A percentile compares a stretch with the other conserved stretches of the same genome.
phyloP scores from a whole-genome alignment of 1,140 invertebrate species.

The Solen grandis region DNA sequence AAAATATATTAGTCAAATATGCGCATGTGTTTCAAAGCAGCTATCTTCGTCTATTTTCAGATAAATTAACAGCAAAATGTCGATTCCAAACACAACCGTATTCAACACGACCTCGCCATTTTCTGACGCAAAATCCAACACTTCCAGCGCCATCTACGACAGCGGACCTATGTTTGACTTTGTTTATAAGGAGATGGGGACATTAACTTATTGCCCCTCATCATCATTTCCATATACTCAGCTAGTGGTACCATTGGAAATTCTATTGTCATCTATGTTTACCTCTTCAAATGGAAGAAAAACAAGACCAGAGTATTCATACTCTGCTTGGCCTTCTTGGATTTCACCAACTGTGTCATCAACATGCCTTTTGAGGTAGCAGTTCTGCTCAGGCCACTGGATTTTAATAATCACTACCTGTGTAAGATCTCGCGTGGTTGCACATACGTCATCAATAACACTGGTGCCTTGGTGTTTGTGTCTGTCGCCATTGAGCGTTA shows the following conservation, averaged over 20 bases:
- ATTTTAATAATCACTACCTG: slow-evolving; percentile 33
- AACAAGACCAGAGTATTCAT: slow-evolving; percentile 49
- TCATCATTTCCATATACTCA: slow-evolving; percentile 16
- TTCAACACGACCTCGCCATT: no score
- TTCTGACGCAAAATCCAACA: no score
- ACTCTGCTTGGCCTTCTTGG: slow-evolving; percentile 28
- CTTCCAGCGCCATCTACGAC: no score
- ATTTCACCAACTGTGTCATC: slow-evolving; percentile 43
- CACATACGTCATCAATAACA: slow-evolving; percentile 52
- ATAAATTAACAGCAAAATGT: no score
- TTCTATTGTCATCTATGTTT: slow-evolving; percentile 38
- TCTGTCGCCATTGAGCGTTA: slow-evolving; percentile 52
- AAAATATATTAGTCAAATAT: no score
- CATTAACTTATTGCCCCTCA: slow-evolving; percentile 30
- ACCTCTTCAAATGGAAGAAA: slow-evolving; percentile 38
- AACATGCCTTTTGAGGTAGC: slow-evolving; percentile 44
- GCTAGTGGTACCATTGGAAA: slow-evolving; percentile 40
- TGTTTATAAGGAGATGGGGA: background rate
- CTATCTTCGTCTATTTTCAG: no score
- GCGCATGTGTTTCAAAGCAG: no score
- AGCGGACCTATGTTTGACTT: background rate
- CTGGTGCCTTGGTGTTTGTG: slow-evolving; percentile 27
- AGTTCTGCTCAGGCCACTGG: slow-evolving; percentile 9
- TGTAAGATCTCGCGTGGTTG: slow-evolving; percentile 41
- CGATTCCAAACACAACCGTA: no score